Base-by-base conservation (phyloP, 2,888 invertebrate species). In the Noctua fimbriata region DNA sequence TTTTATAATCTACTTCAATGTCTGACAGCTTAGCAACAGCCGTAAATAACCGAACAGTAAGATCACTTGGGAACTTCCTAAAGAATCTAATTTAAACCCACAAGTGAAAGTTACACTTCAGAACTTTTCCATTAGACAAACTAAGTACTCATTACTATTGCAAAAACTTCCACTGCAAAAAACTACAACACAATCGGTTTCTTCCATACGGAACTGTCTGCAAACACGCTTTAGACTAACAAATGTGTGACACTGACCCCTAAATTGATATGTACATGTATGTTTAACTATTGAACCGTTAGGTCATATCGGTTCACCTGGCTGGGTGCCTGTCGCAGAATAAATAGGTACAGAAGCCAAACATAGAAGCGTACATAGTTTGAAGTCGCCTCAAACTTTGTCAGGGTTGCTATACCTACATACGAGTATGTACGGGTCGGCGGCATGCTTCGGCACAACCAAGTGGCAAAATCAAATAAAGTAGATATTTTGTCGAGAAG, bases 241-340 rank as follows among this genome's bases (percentile, higher is more conserved):
- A 79, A 80, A 76, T 73, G 77, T 78, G 76, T 81, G 58, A 82
- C 81, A 83, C 71, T 88, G 84, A 87, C 86, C 81, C 65, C 70
- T 70, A 72, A 70, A 79, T 80, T 76, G n/a, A 49, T 70, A 65
- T 81, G 82, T 76, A 81, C 81, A 69, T 69, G 49, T 78, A 69
- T 76, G 69, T 73, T 73, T 79, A 77, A 75, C 52, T 73, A 79
- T 76, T 74, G 32, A 47, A 65, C 60, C 67, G 63, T 73, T 84
- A 63, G 58, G 63, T 82, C 73, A 80, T 67, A 67, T 78, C 72
- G 55, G 75, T 67, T 85, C 69, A 60, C 16, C 44, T 69, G 74
- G 73, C 75, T 74, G 52, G 65, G 16, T 69, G 32, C 49, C 16
- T 47, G 44, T 24, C 66, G 58, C 16, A 14, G 32, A 44, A 14